Evolutionary conservation across 1,140 invertebrate genomes (phyloP).

Genomic region (Cydia pomonella): DNA sequence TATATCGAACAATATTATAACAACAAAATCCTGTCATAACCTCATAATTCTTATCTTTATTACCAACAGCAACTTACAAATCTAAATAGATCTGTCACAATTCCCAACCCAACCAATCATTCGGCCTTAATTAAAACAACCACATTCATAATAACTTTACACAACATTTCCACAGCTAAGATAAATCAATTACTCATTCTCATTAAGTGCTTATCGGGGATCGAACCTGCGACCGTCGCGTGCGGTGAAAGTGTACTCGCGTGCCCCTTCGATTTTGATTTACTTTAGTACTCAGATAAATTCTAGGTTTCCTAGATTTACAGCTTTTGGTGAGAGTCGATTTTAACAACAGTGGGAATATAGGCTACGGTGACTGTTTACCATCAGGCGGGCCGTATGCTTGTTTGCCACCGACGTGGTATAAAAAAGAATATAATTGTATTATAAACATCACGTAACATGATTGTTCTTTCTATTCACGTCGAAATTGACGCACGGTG

Average conservation of each 20-base stretch:
- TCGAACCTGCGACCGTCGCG: conserved; percentile 15
- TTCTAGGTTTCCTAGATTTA: conserved; percentile 19
- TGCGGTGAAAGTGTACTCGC: conserved; percentile 17
- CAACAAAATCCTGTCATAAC: background rate
- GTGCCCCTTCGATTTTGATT: conserved; percentile 8
- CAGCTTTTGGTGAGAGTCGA: conserved; percentile 1
- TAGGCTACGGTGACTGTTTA: too few relatives aligned
- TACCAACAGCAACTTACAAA: background rate
- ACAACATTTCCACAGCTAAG: conserved; percentile 4
- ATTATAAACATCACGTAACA: too few relatives aligned
- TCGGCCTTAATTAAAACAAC: background rate
- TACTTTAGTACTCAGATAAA: conserved; percentile 12
- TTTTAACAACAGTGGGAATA: background rate
- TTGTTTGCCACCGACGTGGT: too few relatives aligned
- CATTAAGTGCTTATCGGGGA: conserved; percentile 10
- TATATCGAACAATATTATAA: too few relatives aligned
- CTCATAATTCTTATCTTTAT: background rate
- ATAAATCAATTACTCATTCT: conserved; percentile 19
- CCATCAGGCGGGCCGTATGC: too few relatives aligned
- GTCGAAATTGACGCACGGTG: too few relatives aligned
- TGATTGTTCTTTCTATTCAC: too few relatives aligned
- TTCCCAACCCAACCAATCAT: background rate
- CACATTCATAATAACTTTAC: conserved; percentile 21
- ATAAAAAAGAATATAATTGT: too few relatives aligned
- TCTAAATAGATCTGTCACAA: background rate